phyloP scores from a whole-genome alignment of 2,113 vertebrate genomes.

The Heliornis fulica region DNA sequence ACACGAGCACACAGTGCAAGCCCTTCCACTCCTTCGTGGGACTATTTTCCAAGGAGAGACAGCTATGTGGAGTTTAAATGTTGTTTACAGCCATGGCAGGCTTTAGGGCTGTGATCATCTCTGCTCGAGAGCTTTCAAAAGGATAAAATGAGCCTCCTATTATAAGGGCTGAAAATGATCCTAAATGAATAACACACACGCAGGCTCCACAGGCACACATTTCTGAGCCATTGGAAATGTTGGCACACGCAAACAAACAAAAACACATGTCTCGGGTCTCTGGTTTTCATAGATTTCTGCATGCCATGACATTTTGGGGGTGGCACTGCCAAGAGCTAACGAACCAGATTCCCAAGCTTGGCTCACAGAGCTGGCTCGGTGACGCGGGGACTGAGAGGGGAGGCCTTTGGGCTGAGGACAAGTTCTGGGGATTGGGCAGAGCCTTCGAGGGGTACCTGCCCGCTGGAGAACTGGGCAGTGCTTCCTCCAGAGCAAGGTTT shows the following conservation, averaged over 20 bases:
- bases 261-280: conserved; percentile 61
- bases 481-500: not conserved
- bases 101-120: conserved; percentile 24
- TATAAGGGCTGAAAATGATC: conserved; percentile 55
- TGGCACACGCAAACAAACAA: conserved; percentile 67
- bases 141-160: conserved; percentile 45
- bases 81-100: conserved; percentile 41
- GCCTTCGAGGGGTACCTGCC: not conserved
- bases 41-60: not conserved
- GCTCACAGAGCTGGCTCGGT: not conserved
- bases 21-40: not conserved
- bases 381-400: not conserved
- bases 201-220: conserved; percentile 38
- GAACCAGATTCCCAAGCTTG: not conserved
- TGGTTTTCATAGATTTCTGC: conserved; percentile 63
- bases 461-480: accelerated
- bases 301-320: conserved; percentile 39
- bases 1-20: not conserved
- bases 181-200: conserved; percentile 59
- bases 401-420: not conserved
- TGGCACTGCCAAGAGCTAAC: conserved; percentile 43
- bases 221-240: conserved; percentile 56
- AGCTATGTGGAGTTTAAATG: not conserved
- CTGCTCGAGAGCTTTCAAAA: conserved; percentile 33
- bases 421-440: not conserved